Percentiles rank a stretch among this genome's conserved stretches.
Conservation (phyloP, 2,113 vertebrate species). For the Fregata magnificens region DNA sequence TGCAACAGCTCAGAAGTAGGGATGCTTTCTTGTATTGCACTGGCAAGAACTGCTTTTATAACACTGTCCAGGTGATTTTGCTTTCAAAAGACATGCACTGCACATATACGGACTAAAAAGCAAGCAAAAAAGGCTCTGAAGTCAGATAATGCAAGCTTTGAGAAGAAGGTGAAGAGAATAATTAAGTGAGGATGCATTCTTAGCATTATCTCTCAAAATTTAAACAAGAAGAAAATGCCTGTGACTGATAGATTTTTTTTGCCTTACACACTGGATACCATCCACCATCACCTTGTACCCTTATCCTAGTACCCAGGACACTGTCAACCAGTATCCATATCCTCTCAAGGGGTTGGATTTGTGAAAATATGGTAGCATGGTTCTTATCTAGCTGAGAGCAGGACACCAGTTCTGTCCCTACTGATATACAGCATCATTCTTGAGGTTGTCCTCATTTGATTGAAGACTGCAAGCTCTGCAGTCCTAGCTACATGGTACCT, state of each 20-base stretch:
- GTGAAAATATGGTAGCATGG: not conserved
- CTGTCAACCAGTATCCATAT: not conserved
- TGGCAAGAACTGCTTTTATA: not conserved
- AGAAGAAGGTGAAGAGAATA: not conserved
- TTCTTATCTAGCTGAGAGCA: not conserved
- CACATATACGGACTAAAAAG: not conserved
- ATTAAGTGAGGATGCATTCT: not conserved
- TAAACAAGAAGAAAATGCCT: not conserved
- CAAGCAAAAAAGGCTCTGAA: not conserved
- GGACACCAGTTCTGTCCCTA: not conserved
- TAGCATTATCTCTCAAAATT: not conserved
- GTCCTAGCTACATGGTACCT: not conserved
- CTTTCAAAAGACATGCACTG: not conserved
- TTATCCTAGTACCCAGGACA: not conserved
- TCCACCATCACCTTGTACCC: not conserved
- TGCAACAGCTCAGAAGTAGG: not conserved
- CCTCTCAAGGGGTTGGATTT: not conserved
- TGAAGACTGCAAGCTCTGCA: not conserved
- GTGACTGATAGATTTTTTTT: not conserved
- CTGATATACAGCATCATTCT: not conserved
- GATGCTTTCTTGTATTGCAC: not conserved
- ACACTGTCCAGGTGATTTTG: not conserved
- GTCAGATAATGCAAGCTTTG: not conserved
- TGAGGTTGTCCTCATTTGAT: not conserved
- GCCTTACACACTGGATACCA: not conserved